Percentiles rank a stretch among this genome's conserved stretches.
phyloP scores from a whole-genome alignment of 2,888 invertebrate genomes.

The Loripinus fragilis region DNA sequence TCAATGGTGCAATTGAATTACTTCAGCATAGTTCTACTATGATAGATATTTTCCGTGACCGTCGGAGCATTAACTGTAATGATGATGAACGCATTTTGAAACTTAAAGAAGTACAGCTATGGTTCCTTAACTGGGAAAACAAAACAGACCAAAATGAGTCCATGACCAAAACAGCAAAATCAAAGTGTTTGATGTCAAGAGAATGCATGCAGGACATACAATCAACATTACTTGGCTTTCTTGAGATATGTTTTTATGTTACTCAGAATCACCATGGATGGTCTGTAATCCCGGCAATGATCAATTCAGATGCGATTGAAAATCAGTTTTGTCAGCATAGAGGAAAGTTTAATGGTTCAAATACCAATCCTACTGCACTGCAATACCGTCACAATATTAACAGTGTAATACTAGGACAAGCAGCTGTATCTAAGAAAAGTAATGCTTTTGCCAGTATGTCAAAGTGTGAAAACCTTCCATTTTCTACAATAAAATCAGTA shows the following conservation, averaged over 20 bases:
- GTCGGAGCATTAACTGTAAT: not conserved
- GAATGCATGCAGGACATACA: conserved; percentile 27
- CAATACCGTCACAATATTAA: conserved; percentile 43
- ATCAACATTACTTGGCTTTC: conserved; percentile 40
- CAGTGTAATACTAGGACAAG: conserved; percentile 43
- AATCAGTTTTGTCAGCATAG: conserved; percentile 48
- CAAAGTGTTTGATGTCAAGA: not conserved
- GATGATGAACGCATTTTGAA: conserved; percentile 7
- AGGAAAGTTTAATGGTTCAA: conserved; percentile 45
- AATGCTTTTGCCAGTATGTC: too few species aligned
- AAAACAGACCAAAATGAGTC: conserved; percentile 19
- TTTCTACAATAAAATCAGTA: too few species aligned
- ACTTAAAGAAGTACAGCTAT: conserved; percentile 12
- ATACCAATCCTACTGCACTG: conserved; percentile 48
- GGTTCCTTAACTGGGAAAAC: conserved; percentile 27
- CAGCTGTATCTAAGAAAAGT: conserved; percentile 24
- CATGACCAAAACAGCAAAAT: conserved; percentile 2
- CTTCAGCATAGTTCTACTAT: not conserved
- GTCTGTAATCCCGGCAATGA: conserved; percentile 41
- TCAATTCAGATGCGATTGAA: conserved; percentile 57
- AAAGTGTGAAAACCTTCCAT: too few species aligned
- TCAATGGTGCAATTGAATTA: conserved; percentile 25
- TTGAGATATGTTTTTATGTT: conserved; percentile 22
- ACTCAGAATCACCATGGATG: conserved; percentile 17
- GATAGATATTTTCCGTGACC: not conserved